Evolutionary conservation across 1,140 invertebrate genomes (phyloP).

Genomic region (Sarcophaga peregrina): DNA sequence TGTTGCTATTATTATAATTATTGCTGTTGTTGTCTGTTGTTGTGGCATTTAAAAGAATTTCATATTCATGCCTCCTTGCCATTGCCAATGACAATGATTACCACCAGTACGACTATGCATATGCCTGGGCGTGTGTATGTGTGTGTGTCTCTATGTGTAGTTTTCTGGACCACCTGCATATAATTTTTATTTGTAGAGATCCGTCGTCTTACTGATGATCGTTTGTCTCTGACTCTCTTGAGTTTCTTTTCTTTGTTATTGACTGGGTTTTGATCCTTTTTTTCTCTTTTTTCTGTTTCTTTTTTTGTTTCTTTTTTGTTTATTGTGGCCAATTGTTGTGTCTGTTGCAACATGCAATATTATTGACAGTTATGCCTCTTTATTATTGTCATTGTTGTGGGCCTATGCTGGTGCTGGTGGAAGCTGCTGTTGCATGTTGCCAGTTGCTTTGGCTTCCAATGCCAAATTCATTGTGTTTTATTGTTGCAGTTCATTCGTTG

Average conservation of each 20-base stretch:
- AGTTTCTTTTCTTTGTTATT: not conserved
- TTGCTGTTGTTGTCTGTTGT: not conserved
- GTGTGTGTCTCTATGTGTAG: not conserved
- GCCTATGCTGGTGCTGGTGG: not conserved
- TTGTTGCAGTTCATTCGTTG: not conserved
- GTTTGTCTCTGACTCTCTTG: not conserved
- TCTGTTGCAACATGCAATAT: conserved; percentile 35
- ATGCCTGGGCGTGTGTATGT: not conserved
- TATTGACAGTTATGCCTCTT: conserved; percentile 39
- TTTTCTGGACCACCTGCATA: conserved; percentile 40
- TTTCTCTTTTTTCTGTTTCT: not conserved
- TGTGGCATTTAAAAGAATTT: not conserved
- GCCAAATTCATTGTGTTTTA: not conserved
- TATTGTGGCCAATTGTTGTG: conserved; percentile 1
- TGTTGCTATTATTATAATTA: too few relatives aligned
- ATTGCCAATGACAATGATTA: conserved; percentile 13
- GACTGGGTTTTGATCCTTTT: conserved; percentile 15
- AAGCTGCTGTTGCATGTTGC: not conserved
- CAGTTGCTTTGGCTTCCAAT: not conserved
- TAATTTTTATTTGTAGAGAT: not conserved
- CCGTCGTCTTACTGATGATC: not conserved
- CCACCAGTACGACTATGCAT: not conserved
- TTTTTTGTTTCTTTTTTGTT: not conserved
- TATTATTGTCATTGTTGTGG: conserved; percentile 26
- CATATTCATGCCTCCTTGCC: not conserved